Percentiles rank a stretch among this genome's conserved stretches.
Conservation (phyloP, 2,797 vertebrate species). For the Anolis apletophallus region DNA sequence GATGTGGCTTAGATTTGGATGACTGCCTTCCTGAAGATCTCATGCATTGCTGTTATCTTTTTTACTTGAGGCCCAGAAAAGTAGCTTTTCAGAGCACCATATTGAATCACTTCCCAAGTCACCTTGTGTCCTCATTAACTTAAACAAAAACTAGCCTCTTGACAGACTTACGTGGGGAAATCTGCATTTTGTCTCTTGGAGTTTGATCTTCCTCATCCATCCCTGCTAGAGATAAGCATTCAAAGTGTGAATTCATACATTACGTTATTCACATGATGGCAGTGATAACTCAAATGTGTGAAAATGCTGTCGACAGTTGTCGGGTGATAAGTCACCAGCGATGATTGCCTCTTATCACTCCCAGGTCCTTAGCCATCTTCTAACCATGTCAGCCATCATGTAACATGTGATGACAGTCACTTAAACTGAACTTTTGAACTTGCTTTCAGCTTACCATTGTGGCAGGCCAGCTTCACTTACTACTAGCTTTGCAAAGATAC, state of each 20-base stretch:
- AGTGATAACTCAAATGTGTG: slow-evolving; percentile 9
- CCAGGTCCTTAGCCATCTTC: not conserved
- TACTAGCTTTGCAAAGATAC: not conserved
- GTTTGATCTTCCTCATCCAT: not conserved
- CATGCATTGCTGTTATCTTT: not conserved
- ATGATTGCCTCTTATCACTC: slow-evolving; percentile 34
- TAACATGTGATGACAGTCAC: slow-evolving; percentile 14
- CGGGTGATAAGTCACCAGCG: slow-evolving; percentile 18
- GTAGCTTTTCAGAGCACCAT: not conserved
- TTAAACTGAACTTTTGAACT: slow-evolving; percentile 35
- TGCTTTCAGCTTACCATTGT: slow-evolving; percentile 7
- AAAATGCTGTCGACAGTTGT: slow-evolving; percentile 18
- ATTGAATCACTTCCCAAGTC: not conserved
- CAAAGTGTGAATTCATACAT: slow-evolving; percentile 18
- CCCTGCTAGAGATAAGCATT: not conserved
- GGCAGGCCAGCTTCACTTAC: not conserved
- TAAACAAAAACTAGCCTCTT: not conserved
- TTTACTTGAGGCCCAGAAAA: not conserved
- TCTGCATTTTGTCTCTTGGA: slow-evolving; percentile 4
- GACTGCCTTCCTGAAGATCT: not conserved
- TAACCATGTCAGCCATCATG: slow-evolving; percentile 13
- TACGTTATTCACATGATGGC: slow-evolving; percentile 11
- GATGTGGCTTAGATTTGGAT: not conserved
- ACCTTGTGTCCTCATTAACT: not conserved
- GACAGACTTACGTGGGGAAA: not conserved